phyloP scores from a whole-genome alignment of 2,888 invertebrate species.

The Tenthredo distinguenda region DNA sequence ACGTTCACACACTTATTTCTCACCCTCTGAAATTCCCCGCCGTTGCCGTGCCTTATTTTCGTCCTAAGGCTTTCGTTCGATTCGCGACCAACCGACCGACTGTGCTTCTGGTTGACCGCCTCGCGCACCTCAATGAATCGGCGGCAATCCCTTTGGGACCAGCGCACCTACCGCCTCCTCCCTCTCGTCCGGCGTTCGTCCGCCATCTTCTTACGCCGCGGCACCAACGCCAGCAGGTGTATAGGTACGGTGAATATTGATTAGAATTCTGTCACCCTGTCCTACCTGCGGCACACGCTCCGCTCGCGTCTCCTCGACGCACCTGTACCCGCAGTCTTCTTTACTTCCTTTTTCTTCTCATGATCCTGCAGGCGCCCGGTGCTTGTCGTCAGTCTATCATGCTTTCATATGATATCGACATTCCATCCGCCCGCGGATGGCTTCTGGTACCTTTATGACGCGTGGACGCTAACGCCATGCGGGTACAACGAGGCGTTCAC shows the following conservation, averaged over 20 bases:
- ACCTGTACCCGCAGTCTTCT: slow-evolving; percentile 57
- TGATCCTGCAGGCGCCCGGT: slow-evolving; percentile 17
- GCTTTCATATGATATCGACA: neutral
- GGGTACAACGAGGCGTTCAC: slow-evolving; percentile 45
- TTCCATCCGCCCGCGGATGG: slow-evolving; percentile 20
- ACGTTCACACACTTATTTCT: slow-evolving; percentile 24
- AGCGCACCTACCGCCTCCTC: slow-evolving; percentile 60
- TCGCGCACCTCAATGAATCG: slow-evolving; percentile 50
- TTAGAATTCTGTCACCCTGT: slow-evolving; percentile 48
- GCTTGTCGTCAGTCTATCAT: neutral
- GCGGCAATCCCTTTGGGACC: slow-evolving; percentile 41
- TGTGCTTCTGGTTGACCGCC: slow-evolving; percentile 44
- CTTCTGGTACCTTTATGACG: slow-evolving; percentile 35
- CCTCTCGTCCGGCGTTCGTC: slow-evolving; percentile 58
- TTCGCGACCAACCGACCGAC: slow-evolving; percentile 26
- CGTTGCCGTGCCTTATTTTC: neutral
- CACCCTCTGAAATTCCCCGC: slow-evolving; percentile 5
- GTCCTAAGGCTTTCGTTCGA: slow-evolving; percentile 3
- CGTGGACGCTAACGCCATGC: slow-evolving; percentile 24
- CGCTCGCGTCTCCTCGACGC: slow-evolving; percentile 47
- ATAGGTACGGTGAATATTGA: slow-evolving; percentile 51
- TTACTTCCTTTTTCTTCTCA: slow-evolving; percentile 18
- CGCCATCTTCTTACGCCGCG: slow-evolving; percentile 62
- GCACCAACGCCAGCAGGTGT: slow-evolving; percentile 43
- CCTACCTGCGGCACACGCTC: slow-evolving; percentile 47